Conservation (phyloP, 1,140 invertebrate genomes). For the Drosophila auraria region DNA sequence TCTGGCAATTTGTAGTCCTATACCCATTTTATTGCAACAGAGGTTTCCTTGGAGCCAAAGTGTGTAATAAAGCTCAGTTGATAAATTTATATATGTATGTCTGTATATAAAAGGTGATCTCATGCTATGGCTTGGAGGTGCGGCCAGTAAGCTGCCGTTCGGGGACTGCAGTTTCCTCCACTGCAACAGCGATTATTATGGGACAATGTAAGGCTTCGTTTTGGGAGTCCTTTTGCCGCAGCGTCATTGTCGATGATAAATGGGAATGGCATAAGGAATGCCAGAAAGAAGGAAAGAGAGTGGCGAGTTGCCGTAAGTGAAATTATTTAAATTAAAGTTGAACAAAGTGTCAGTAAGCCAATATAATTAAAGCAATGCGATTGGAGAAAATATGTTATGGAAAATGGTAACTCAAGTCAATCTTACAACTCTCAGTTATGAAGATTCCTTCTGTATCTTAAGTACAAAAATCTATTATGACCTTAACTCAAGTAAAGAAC, state of each 20-base stretch:
- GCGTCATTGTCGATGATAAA: constrained; percentile 45
- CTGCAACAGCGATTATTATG: constrained; percentile 30
- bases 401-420: no score
- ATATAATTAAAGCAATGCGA: not conserved
- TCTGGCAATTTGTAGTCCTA: constrained; percentile 63
- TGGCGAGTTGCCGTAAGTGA: not conserved
- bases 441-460: not conserved
- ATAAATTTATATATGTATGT: constrained; percentile 41
- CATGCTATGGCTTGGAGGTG: constrained; percentile 1
- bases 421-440: not conserved
- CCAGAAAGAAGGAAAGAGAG: not conserved
- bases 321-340: constrained; percentile 21
- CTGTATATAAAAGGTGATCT: constrained; percentile 34
- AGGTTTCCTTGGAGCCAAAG: constrained; percentile 21
- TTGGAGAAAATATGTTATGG: no score
- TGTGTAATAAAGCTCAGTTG: constrained; percentile 59
- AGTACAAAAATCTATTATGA: no score
- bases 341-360: not conserved
- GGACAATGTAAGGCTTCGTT: constrained; percentile 29
- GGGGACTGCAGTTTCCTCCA: constrained; percentile 31
- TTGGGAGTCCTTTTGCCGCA: constrained; percentile 35
- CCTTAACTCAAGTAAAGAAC: not conserved
- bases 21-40: constrained; percentile 56
- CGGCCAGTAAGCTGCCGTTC: constrained; percentile 12
- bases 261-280: constrained; percentile 10